Base-by-base conservation (phyloP, 2,888 invertebrate genomes). In the Altica lythri region DNA sequence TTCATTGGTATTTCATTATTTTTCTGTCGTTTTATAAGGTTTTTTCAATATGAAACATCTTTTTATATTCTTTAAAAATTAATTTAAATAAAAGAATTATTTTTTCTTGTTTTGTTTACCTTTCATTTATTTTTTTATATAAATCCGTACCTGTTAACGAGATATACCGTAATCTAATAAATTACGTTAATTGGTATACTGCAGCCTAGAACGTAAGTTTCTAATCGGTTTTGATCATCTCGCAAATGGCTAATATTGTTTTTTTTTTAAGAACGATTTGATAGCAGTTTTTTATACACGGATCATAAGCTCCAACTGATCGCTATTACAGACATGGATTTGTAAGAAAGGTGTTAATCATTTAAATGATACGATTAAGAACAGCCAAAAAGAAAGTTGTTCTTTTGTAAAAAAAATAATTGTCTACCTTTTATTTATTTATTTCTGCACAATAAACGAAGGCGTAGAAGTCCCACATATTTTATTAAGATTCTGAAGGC, bases 161-260 rank as follows among this genome's bases (percentile, higher is more conserved):
- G 32, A 55, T 29, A 50, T 45, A 55, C 50, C 49, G 54, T 45
- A 50, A 55, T 55, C 49, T 55, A 49, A 55, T 55, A 55, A 55
- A 55, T 50, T 45, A 50, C 35, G 27, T 40, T 55, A 55, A 55
- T 55, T 55, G 50, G 49, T 49, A 50, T 32, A 45, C 45, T 50
- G 40, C 16, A 37, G 40, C 25, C 37, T 49, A 45, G 32, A 50
- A 55, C 32, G 50, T 50, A 55, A 19, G 49, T 45, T 50, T 50
- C 50, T 55, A 55, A 55, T 55, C 54, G 38, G 16, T 29, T 55
- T 55, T 42, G 54, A 50, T 55, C 50, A 50, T 55, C 54, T 50
- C 40, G 19, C 45, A 55, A 55, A 55, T 40, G 44, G 38, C 45
- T 40, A 55, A 50, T 50, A 44, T 38, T 40, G 32, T 22, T 38